Conservation (phyloP, 2,113 vertebrate genomes). For the Argyrosomus japonicus region DNA sequence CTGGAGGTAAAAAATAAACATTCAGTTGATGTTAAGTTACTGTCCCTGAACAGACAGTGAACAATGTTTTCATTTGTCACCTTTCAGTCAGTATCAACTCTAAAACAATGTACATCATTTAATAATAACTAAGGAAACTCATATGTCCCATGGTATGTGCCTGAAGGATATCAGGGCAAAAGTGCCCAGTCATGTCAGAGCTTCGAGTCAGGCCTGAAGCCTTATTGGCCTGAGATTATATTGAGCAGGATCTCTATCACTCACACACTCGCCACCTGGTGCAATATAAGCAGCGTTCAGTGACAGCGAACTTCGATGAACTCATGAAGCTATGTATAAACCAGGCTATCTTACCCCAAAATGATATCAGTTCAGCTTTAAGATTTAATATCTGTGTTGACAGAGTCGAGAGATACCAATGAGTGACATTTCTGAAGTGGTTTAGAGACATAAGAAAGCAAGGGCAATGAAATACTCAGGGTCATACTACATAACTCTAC, state of each 20-base stretch:
- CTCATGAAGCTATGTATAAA: not conserved
- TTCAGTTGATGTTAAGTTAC: not conserved
- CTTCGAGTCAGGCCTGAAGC: not conserved
- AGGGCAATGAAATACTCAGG: not conserved
- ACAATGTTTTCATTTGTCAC: not conserved
- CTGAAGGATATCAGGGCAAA: not conserved
- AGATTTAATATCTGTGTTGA: constrained; percentile 7
- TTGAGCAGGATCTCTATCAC: constrained; percentile 4
- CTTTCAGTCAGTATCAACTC: constrained; percentile 18
- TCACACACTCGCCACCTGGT: constrained; percentile 2
- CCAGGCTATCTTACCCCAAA: not conserved
- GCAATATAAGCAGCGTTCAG: not conserved
- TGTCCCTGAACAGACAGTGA: not conserved
- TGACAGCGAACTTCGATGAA: constrained; percentile 6
- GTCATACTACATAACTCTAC: not conserved
- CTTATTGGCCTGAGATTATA: constrained; percentile 19
- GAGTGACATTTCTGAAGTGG: constrained; percentile 1
- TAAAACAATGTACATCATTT: not conserved
- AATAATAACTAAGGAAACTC: not conserved
- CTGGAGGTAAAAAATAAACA: not conserved
- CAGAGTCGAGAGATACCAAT: not conserved
- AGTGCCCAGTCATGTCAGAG: not conserved
- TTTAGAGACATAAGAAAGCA: not conserved
- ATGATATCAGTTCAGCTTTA: not conserved
- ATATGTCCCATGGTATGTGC: too few species aligned